Base-by-base conservation (phyloP, 92 coral and sea anemone genomes). In the Ricordea florida region DNA sequence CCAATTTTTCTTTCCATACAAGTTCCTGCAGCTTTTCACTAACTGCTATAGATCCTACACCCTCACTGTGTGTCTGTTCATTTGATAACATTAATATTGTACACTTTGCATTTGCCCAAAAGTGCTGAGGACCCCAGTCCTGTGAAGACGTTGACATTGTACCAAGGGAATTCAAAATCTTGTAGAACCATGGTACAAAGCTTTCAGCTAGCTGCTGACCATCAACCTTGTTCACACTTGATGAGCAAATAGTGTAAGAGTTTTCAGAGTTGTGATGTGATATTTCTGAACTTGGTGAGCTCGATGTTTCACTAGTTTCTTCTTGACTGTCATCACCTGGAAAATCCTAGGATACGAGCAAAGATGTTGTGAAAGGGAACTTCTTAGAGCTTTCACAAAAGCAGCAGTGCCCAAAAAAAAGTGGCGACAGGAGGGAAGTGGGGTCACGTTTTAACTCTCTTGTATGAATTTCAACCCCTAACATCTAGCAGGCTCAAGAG, bases 51-150 rank as follows among this genome's bases (percentile, higher is more conserved):
- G 98, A 70, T 14, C 98, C 97, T 33, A 79, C 70, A 55, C 93
- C 87, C 27, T 91, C 90, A 15, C 87, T 83, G 15, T 46, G 61
- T 5, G 49, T 44, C 3, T 50, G 76, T n/a, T 81, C 63, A n/a
- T 72, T 75, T 8, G 97, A 91, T 16, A 79, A 45, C 88, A 91
- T 80, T 3, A 82, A 50, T 15, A 94, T 74, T 10, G 74, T 81
- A 41, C 92, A 74, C 55, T 80, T 83, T 10, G 98, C 87, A 74
- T 94, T 97, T 14, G 44, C 57, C 98, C 98, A 94, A 48, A 94
- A 94, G 43, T 96, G 99, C 24, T 96, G 99, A 0, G 92, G 89
- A 3, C 99, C 99, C 97, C 97, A 96, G 14, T 65, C 73, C 48
- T 58, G 48, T 64, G 69, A 17, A 16, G 63, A n/a, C n/a, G 4